These are phyloP conservation scores for Hydrozoanthus tunicans DNA, from an alignment of 64 coral and sea anemone species.

Conservation along the genomic window DNA sequence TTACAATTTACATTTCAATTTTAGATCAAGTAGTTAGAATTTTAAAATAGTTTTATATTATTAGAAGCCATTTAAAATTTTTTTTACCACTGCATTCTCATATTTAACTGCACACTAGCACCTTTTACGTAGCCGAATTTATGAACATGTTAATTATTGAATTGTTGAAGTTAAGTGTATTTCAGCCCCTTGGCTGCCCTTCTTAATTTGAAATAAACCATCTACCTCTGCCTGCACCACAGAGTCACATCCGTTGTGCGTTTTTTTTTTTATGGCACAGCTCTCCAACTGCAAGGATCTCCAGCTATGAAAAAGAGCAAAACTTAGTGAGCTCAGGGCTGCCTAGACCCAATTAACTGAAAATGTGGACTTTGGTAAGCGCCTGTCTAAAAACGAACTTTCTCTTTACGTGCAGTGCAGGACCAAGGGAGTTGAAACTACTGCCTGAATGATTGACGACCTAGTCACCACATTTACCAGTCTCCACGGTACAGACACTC, in stretches of 20 bases:
- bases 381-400: not conserved
- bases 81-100: no score
- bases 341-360: not conserved
- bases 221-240: not conserved
- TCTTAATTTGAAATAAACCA: no score
- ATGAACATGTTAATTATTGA: no score
- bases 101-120: no score
- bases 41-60: no score
- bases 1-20: no score
- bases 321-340: not conserved
- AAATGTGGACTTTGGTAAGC: no score
- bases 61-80: no score
- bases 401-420: constrained; percentile 19
- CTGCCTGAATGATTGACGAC: not conserved
- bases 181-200: no score
- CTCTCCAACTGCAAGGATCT: constrained; percentile 64
- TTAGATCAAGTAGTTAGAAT: no score
- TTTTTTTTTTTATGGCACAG: not conserved
- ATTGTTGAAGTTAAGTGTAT: no score
- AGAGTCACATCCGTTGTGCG: constrained; percentile 61
- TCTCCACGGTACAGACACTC: not conserved
- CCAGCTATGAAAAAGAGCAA: not conserved
- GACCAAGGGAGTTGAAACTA: constrained; percentile 32
- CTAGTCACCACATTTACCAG: constrained; percentile 13
- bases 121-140: no score